Conservation (phyloP, 1,140 invertebrate genomes). For the Archivesica marissinica region DNA sequence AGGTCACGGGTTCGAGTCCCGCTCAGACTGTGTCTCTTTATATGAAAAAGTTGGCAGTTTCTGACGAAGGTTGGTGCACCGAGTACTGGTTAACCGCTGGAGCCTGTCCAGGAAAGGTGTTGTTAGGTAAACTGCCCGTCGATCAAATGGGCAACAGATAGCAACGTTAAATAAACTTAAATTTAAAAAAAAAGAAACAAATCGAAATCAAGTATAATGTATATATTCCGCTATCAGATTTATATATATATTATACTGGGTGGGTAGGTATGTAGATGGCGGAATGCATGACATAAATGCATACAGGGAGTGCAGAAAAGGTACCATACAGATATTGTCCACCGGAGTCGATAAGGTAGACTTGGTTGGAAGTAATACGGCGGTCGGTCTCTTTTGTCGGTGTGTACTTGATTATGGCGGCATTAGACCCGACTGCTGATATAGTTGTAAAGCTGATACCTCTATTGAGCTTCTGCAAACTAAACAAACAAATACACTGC, state of each 20-base stretch:
- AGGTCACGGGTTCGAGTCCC: too few species aligned
- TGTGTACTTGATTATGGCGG: conserved; percentile 96
- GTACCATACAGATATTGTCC: conserved; percentile 86
- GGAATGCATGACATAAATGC: background rate
- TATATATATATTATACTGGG: background rate
- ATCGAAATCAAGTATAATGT: background rate
- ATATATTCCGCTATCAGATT: background rate
- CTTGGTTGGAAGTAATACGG: conserved; percentile 88
- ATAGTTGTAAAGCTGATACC: conserved; percentile 96
- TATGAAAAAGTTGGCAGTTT: too few species aligned
- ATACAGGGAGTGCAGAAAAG: too few species aligned
- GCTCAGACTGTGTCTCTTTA: too few species aligned
- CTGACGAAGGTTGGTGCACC: too few species aligned
- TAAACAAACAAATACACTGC: conserved; percentile 65
- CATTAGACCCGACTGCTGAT: conserved; percentile 94
- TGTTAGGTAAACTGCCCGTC: too few species aligned
- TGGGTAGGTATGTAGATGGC: background rate
- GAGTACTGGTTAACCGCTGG: too few species aligned
- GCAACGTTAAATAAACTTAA: too few species aligned
- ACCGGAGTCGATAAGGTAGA: conserved; percentile 97
- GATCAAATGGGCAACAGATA: too few species aligned
- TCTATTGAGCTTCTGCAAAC: conserved; percentile 89
- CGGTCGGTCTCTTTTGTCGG: conserved; percentile 88
- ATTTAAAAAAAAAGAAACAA: too few species aligned
- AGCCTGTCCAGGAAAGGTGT: too few species aligned